Base-by-base conservation (phyloP, 1,140 invertebrate genomes). In the Venturia canescens region DNA sequence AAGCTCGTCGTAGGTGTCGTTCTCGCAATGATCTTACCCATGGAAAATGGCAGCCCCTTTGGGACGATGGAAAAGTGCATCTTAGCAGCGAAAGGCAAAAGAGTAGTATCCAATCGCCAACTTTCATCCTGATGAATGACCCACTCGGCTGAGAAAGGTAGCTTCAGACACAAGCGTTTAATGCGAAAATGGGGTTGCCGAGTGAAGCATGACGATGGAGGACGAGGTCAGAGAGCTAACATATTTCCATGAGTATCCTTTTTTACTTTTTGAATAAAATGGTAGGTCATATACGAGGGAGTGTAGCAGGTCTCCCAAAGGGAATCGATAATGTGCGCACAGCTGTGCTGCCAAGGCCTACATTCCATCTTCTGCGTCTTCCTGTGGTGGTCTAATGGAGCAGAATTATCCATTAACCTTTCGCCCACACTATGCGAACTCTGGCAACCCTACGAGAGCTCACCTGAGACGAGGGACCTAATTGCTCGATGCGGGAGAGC, bases 371-470 rank as follows among this genome's bases (percentile, higher is more conserved):
- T 53, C 50, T 53, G 5, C n/a, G 50, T 13, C 60, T 63, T 63
- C 60, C 60, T 23, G n/a, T 15, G 60, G n/a, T 48, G 16, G 9
- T 9, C 21, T 70, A 18, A n/a, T 48, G 31, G 34, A 63, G 50
- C 53, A 63, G 34, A 57, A 44, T 77, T n/a, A 57, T 66, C 57
- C 75, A 66, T 77, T 77, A 77, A 77, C 75, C 75, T 66, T 34
- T 66, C 53, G n/a, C 50, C 72, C 71, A 26, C 15, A 57, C 75
- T 16, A 5, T 60, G 16, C 3, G 74, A 29, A 9, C 57, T 77
- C 72, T 0, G 31, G 60, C 60, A 63, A n/a, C 57, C 75, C 60
- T 60, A 9, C 1, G 60, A 66, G 75, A 77, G 57, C 75, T 77
- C 75, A 77, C 75, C 75, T 77, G 75, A 77, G 57, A 66, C 18